Conservation (phyloP, 2,888 invertebrate species). For the Ommatoiulus sabulosus region DNA sequence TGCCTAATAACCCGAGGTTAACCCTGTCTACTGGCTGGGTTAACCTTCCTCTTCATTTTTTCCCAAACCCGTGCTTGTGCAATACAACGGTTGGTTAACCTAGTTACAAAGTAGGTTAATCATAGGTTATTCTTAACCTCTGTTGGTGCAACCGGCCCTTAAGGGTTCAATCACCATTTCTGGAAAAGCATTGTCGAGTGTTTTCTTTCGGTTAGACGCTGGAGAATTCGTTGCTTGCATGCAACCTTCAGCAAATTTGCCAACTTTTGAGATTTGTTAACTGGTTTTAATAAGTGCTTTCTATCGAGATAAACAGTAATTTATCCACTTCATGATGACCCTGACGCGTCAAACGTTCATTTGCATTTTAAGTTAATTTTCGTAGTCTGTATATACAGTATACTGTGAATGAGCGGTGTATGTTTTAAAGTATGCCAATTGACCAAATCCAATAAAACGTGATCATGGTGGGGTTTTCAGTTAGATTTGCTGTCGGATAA, state of each 20-base stretch:
- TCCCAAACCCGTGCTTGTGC: no score
- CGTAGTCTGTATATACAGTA: no score
- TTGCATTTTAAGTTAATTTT: neutral
- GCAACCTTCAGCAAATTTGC: neutral
- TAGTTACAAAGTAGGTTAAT: no score
- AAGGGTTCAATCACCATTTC: no score
- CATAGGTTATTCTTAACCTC: no score
- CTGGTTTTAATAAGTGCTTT: neutral
- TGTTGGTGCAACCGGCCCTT: no score
- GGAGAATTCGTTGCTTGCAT: neutral
- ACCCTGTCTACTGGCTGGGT: no score
- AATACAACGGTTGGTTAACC: no score
- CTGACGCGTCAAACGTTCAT: neutral
- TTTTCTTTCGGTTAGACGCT: no score
- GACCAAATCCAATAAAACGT: neutral
- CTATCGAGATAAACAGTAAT: neutral
- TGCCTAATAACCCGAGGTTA: no score
- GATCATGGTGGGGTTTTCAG: neutral
- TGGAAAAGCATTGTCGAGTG: no score
- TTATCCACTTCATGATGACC: neutral
- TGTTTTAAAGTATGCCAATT: conserved; percentile 5
- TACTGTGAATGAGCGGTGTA: neutral
- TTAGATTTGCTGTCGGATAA: neutral
- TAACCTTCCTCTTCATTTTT: no score
- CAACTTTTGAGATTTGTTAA: neutral